phyloP scores from a whole-genome alignment of 2,888 invertebrate species.

The Caenorhabditis sp. region DNA sequence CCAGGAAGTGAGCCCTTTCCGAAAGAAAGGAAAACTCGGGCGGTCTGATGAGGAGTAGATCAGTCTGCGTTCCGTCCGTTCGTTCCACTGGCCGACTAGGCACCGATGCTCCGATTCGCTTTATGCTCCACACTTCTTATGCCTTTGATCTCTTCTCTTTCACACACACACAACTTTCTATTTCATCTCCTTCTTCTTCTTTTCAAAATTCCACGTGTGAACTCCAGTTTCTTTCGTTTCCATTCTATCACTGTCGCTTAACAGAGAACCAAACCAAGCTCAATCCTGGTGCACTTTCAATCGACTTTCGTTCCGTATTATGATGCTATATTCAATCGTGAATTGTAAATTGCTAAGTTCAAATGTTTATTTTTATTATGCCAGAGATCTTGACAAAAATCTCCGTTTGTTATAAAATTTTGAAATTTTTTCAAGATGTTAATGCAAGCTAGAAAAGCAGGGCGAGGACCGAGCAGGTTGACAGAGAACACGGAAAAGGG shows the following conservation, averaged over 20 bases:
- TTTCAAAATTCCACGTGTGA: conserved; percentile 54
- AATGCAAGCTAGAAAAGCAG: too few relatives aligned
- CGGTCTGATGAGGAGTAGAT: conserved; percentile 24
- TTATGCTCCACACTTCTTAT: conserved; percentile 41
- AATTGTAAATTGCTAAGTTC: neutral
- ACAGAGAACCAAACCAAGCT: conserved; percentile 33
- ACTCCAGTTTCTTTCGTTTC: conserved; percentile 48
- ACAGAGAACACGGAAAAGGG: neutral
- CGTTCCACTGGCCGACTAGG: conserved; percentile 22
- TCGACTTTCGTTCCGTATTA: conserved; percentile 10
- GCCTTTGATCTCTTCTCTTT: conserved; percentile 48
- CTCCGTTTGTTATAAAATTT: conserved; percentile 7
- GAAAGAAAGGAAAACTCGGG: conserved; percentile 22
- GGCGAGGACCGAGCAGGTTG: too few relatives aligned
- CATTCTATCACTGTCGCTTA: conserved; percentile 24
- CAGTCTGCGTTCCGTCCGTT: too few relatives aligned
- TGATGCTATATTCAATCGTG: neutral
- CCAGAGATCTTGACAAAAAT: conserved; percentile 8
- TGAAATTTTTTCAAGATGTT: neutral
- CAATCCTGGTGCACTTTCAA: conserved; percentile 53
- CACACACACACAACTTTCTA: conserved; percentile 28
- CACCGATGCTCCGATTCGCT: conserved; percentile 27
- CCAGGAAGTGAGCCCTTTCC: conserved; percentile 49
- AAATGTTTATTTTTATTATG: conserved; percentile 1
- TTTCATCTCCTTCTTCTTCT: too few relatives aligned